Conservation (phyloP, 2,888 invertebrate genomes). For the Chaitophorus viminalis region DNA sequence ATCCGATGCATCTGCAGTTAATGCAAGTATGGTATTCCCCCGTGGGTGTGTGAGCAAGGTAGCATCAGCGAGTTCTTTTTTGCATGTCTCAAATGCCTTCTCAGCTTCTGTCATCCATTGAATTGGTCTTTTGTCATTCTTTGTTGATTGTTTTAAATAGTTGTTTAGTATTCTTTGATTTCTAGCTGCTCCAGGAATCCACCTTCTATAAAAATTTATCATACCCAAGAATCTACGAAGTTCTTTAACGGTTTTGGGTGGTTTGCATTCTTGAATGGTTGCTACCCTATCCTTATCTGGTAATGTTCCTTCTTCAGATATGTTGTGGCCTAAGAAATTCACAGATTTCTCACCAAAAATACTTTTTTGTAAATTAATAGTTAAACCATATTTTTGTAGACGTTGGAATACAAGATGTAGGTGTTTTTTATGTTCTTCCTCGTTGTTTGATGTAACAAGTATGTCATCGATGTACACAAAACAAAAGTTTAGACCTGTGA, state of each 20-base stretch:
- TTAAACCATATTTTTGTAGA: slow-evolving; percentile 63
- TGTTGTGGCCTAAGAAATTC: background rate
- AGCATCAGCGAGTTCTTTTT: slow-evolving; percentile 65
- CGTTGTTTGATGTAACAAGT: slow-evolving; percentile 50
- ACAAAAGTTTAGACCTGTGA: slow-evolving; percentile 63
- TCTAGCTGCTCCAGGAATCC: slow-evolving; percentile 57
- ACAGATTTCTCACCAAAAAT: background rate
- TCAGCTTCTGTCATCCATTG: slow-evolving; percentile 63
- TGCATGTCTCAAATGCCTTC: slow-evolving; percentile 65
- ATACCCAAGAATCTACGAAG: slow-evolving; percentile 57
- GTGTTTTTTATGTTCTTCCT: slow-evolving; percentile 62
- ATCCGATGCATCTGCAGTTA: slow-evolving; percentile 67
- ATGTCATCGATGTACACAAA: slow-evolving; percentile 64
- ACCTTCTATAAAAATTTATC: slow-evolving; percentile 57
- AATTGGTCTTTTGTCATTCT: slow-evolving; percentile 64
- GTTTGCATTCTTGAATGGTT: slow-evolving; percentile 14
- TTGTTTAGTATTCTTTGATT: slow-evolving; percentile 57
- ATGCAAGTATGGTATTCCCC: slow-evolving; percentile 64
- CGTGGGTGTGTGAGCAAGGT: slow-evolving; percentile 66
- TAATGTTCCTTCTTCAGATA: background rate
- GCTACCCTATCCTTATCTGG: background rate
- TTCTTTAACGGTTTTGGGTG: slow-evolving; percentile 26
- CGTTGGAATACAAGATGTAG: slow-evolving; percentile 62
- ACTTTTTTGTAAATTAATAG: slow-evolving; percentile 64
- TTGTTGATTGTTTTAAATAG: slow-evolving; percentile 55